Conservation (phyloP, 1,140 invertebrate genomes). For the Brachionus angularis region DNA sequence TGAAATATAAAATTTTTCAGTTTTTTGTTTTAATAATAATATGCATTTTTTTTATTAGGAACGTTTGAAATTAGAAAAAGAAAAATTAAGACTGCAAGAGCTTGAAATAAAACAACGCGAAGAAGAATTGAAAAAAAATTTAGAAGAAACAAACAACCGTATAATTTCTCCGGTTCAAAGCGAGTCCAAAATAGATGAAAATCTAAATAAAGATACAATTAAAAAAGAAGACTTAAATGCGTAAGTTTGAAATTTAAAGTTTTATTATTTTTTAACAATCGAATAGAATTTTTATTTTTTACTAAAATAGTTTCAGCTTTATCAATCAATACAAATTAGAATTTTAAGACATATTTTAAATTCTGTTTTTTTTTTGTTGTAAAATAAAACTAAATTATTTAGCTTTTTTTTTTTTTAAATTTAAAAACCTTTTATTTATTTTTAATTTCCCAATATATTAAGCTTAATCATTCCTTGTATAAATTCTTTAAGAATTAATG, state of each 20-base stretch:
- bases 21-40: not conserved
- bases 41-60: slow-evolving; percentile 12
- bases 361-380: no score
- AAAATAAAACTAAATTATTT: no score
- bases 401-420: not conserved
- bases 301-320: no score
- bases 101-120: slow-evolving; percentile 39
- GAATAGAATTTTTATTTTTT: no score
- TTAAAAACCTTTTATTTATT: not conserved
- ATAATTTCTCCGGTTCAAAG: not conserved
- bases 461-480: no score
- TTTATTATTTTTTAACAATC: no score
- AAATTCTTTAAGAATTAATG: no score
- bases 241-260: not conserved
- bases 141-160: slow-evolving; percentile 13
- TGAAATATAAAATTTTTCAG: not conserved
- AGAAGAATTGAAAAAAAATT: slow-evolving; percentile 23
- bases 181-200: not conserved
- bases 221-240: slow-evolving; percentile 33
- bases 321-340: no score
- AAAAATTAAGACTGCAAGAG: slow-evolving; percentile 35
- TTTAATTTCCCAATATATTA: no score
- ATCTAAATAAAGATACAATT: not conserved
- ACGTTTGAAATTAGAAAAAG: slow-evolving; percentile 41
- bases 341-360: no score